Evolutionary conservation across 2,888 invertebrate species (phyloP).

Genomic region (Tinea pellionella): DNA sequence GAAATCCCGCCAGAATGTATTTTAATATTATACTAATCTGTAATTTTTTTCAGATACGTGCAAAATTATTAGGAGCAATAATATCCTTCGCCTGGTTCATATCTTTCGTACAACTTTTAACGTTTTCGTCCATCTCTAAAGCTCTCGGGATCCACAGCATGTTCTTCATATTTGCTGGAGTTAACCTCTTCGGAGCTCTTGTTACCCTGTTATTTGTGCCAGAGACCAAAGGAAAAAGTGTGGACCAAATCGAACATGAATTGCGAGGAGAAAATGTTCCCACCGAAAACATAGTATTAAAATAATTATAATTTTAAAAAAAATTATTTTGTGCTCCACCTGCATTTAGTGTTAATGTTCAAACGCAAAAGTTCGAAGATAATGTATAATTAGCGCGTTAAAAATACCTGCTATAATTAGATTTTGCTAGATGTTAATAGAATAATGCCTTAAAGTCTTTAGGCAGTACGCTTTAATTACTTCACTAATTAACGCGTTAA

Average conservation of each 20-base stretch:
- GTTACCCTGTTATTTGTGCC: constrained; percentile 38
- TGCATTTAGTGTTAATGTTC: too few relatives aligned
- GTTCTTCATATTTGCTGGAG: constrained; percentile 38
- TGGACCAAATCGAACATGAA: constrained; percentile 34
- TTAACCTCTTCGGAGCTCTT: constrained; percentile 34
- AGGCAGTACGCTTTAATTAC: too few relatives aligned
- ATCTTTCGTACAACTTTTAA: constrained; percentile 28
- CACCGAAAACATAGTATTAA: neutral
- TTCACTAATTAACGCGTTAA: too few relatives aligned
- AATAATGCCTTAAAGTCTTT: too few relatives aligned
- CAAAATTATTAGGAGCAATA: constrained; percentile 38
- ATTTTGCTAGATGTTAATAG: too few relatives aligned
- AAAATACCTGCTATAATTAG: too few relatives aligned
- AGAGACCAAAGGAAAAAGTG: constrained; percentile 49
- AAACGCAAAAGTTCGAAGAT: too few relatives aligned
- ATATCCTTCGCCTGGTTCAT: constrained; percentile 44
- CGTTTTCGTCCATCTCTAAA: constrained; percentile 22
- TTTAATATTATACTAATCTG: too few relatives aligned
- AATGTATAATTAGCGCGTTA: too few relatives aligned
- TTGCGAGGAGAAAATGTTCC: constrained; percentile 15
- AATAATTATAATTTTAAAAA: neutral
- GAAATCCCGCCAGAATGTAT: too few relatives aligned
- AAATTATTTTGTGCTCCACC: too few relatives aligned
- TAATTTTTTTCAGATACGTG: constrained; percentile 35
- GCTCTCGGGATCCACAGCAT: constrained; percentile 34